Evolutionary conservation across 2,113 vertebrate species (phyloP).

Genomic region (Labeo catla): DNA sequence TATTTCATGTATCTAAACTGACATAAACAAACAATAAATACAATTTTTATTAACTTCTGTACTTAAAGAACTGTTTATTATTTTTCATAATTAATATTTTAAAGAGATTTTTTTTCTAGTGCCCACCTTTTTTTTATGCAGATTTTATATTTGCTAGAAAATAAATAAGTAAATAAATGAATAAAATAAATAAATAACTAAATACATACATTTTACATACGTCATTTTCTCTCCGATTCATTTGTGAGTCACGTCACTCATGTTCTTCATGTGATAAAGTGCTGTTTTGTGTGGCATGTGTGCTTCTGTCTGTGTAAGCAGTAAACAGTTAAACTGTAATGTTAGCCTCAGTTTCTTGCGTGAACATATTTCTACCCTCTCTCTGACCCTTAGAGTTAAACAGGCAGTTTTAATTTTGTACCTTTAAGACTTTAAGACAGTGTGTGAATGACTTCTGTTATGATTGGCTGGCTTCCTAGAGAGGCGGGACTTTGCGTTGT

Average conservation of each 20-base stretch:
- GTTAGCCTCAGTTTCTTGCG: not conserved
- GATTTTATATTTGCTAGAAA: too few relatives aligned
- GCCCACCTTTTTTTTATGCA: too few relatives aligned
- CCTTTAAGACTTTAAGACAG: not conserved
- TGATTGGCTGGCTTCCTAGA: not conserved
- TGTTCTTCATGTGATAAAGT: not conserved
- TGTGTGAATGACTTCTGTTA: not conserved
- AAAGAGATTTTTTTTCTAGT: too few relatives aligned
- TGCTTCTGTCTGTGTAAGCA: not conserved
- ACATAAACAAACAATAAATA: too few relatives aligned
- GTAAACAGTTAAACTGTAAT: not conserved
- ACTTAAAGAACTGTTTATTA: too few relatives aligned
- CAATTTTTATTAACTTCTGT: too few relatives aligned
- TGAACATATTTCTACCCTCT: not conserved
- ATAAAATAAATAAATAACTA: too few relatives aligned
- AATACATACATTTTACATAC: too few relatives aligned
- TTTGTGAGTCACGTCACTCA: not conserved
- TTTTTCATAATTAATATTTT: too few relatives aligned
- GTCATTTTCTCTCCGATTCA: slow-evolving; percentile 17
- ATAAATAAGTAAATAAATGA: too few relatives aligned
- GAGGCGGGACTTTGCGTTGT: not conserved
- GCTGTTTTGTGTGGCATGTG: not conserved
- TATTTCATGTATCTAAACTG: too few relatives aligned
- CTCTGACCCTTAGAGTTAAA: not conserved
- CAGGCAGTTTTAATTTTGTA: not conserved